Percentiles rank a stretch among this genome's conserved stretches.
Conservation (phyloP, 2,888 invertebrate genomes). For the Lasioglossum marginatum region DNA sequence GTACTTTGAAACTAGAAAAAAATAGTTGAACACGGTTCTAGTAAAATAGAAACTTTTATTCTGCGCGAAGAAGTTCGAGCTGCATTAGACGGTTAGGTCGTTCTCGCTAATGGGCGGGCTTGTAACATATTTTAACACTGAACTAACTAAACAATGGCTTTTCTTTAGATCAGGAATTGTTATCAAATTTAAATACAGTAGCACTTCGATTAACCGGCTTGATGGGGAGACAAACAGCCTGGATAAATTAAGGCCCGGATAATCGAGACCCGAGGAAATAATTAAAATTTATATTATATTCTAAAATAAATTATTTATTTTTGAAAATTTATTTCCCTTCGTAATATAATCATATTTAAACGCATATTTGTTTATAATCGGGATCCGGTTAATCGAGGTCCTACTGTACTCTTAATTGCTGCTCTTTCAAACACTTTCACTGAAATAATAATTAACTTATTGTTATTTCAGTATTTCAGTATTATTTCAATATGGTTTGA, state of each 20-base stretch:
- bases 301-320: too few relatives aligned
- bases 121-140: background rate
- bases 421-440: background rate
- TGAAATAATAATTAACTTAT: background rate
- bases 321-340: too few relatives aligned
- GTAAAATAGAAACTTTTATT: constrained; percentile 4
- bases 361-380: too few relatives aligned
- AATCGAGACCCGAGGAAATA: too few relatives aligned
- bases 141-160: background rate
- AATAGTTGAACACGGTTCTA: background rate
- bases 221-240: too few relatives aligned
- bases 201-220: too few relatives aligned
- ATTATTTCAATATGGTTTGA: background rate
- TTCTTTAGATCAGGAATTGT: background rate
- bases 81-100: background rate
- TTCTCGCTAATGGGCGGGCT: background rate
- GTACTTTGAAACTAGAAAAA: background rate
- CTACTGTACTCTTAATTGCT: background rate
- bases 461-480: too few relatives aligned
- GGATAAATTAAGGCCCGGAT: too few relatives aligned
- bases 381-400: too few relatives aligned
- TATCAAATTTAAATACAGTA: background rate
- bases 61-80: background rate
- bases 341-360: too few relatives aligned
- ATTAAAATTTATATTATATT: too few relatives aligned